Base-by-base conservation (phyloP, 2,113 vertebrate genomes). In the Piaya cayana region DNA sequence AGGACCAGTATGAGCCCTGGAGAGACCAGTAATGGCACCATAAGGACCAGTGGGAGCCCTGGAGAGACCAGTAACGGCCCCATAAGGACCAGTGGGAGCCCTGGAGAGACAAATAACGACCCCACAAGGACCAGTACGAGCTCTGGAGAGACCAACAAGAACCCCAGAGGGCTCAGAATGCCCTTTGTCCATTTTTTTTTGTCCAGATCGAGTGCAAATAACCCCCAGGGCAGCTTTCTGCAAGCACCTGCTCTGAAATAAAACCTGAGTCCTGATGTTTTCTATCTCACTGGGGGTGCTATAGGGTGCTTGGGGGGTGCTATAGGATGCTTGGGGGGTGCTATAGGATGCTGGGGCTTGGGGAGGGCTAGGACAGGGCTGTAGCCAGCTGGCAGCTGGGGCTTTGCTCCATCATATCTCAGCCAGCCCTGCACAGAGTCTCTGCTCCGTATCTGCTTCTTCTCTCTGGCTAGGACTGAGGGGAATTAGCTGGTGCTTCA, bases 391-490 rank as follows among this genome's bases (percentile, higher is more conserved):
- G 45, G 56, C 60, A 70, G 20, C 19, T 63, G 75, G 78, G 59
- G 53, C 29, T 34, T 68, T 76, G 23, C 15, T 68, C 62, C 5
- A 0, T 36, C 8, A 1, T 8, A 12, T 8, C 67, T 52, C 50
- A 2, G 22, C 30, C 2, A 0, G 20, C 29, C 20, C 77, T 5
- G 49, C 37, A 43, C 58, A 29, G 16, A 13, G n/a, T 43, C n/a
- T 30, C n/a, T 30, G 36, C 67, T 67, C 47, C 0, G 5, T 13
- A 7, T 15, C 10, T 2, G 4, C 53, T 72, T 79, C 71, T 53
- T 64, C 17, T 12, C 58, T 64, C 17, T 12, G 42, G 6, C 53
- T 19, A 1, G 6, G 26, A 52, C 67, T 0, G 0, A 21, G 5
- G 70, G 64, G 69, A 95, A 74, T 76, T n/a, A 60, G 8, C 69